Conservation (phyloP, 1,140 invertebrate species). For the Drosophila funebris region DNA sequence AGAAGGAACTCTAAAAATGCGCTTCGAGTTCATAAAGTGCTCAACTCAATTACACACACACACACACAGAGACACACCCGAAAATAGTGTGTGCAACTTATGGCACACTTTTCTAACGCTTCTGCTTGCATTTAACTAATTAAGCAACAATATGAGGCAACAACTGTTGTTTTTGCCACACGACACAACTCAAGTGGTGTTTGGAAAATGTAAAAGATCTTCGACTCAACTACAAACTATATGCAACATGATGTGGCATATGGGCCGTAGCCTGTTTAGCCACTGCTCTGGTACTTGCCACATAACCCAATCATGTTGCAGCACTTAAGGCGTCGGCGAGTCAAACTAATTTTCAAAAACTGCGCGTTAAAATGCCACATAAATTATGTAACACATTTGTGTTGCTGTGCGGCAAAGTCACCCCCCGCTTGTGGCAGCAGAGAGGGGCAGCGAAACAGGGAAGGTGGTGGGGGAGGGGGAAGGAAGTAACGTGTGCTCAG, state of each 20-base stretch:
- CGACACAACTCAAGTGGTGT: constrained; percentile 47
- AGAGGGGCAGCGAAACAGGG: neutral
- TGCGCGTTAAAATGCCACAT: constrained; percentile 75
- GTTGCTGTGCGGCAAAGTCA: constrained; percentile 3
- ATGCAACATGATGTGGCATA: constrained; percentile 48
- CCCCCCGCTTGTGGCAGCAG: constrained; percentile 28
- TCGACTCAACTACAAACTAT: constrained; percentile 4
- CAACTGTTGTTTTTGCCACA: constrained; percentile 48
- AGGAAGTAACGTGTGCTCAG: constrained; percentile 44
- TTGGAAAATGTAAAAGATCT: constrained; percentile 7
- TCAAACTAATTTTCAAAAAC: constrained; percentile 61
- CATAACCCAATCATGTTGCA: constrained; percentile 35
- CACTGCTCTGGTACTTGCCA: neutral
- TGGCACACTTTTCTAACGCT: constrained; percentile 65
- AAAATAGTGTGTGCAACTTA: constrained; percentile 32
- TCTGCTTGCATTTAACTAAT: constrained; percentile 61
- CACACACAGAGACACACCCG: too few species aligned
- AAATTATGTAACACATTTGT: constrained; percentile 60
- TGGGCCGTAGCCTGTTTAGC: constrained; percentile 36
- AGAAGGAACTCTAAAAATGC: neutral
- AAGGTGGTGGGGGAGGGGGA: too few species aligned
- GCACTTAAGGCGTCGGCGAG: constrained; percentile 37
- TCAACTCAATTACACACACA: neutral
- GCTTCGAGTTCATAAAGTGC: neutral
- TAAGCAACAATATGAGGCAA: constrained; percentile 49